phyloP scores from a whole-genome alignment of 2,113 vertebrate genomes.

The Noturus placidus region DNA sequence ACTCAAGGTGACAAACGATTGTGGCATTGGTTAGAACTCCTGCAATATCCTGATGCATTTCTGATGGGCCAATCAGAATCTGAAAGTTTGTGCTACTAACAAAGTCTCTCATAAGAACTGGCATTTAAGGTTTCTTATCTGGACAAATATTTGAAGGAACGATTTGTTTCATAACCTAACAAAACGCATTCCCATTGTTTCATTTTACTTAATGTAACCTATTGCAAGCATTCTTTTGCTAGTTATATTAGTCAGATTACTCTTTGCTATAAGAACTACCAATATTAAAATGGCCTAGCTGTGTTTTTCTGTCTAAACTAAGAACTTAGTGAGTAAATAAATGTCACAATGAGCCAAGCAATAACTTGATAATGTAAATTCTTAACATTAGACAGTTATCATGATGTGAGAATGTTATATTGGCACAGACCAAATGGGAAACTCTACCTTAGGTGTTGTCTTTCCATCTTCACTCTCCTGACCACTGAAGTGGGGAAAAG shows the following conservation, averaged over 20 bases:
- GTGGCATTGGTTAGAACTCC: background rate
- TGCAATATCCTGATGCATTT: background rate
- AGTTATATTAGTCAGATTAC: background rate
- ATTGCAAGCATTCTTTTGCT: background rate
- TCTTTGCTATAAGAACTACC: too few species aligned
- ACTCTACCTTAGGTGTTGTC: constrained; percentile 77
- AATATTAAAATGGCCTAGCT: background rate
- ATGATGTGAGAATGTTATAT: background rate
- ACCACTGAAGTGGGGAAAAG: constrained; percentile 65
- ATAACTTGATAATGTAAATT: background rate
- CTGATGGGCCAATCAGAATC: background rate
- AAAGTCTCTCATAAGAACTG: background rate
- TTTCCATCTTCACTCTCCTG: constrained; percentile 77
- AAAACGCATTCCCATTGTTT: background rate
- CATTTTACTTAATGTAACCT: too few species aligned
- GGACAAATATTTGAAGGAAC: background rate
- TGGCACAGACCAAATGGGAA: background rate
- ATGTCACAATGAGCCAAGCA: background rate
- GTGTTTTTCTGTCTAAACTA: background rate
- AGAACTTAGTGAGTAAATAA: background rate
- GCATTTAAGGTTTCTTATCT: background rate
- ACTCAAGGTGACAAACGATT: background rate
- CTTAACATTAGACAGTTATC: background rate
- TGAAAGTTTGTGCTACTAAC: background rate
- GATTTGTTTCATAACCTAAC: background rate